A percentile compares a stretch with the other conserved stretches of the same genome.
These are phyloP conservation scores for Lepus timidus DNA, from an alignment of 2,113 vertebrate species.

Conservation along the genomic window DNA sequence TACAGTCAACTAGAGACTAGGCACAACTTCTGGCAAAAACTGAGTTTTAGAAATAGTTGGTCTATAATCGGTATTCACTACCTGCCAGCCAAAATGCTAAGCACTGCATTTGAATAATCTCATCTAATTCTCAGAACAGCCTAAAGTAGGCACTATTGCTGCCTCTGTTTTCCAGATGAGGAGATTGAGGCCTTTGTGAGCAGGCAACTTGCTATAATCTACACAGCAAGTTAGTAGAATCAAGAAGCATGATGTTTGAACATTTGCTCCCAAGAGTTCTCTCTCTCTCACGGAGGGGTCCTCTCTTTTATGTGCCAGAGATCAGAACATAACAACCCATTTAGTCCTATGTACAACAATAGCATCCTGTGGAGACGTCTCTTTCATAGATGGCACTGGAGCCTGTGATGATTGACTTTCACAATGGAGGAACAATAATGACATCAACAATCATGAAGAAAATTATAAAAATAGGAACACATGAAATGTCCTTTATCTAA, in stretches of 20 bases:
- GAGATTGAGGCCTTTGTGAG: neutral
- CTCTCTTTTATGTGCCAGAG: neutral
- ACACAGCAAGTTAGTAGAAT: neutral
- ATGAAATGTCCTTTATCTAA: neutral
- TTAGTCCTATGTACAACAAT: neutral
- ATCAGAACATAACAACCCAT: neutral
- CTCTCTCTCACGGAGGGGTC: neutral
- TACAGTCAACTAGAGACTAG: neutral
- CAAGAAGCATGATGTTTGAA: neutral
- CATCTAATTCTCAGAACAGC: constrained; percentile 2
- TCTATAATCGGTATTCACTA: neutral
- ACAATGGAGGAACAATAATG: constrained; percentile 10
- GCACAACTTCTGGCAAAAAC: neutral
- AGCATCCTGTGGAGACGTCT: neutral
- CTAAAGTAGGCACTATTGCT: neutral
- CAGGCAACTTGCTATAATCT: neutral
- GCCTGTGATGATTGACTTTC: constrained; percentile 50
- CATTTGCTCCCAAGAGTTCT: neutral
- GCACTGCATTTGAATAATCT: neutral
- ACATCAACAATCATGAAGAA: neutral
- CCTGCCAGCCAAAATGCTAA: neutral
- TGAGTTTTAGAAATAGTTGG: neutral
- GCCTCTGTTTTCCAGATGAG: neutral
- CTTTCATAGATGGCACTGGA: neutral
- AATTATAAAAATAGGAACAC: neutral